A percentile compares a stretch with the other conserved stretches of the same genome.
phyloP scores from a whole-genome alignment of 2,113 vertebrate genomes.

The Varanus salvator region DNA sequence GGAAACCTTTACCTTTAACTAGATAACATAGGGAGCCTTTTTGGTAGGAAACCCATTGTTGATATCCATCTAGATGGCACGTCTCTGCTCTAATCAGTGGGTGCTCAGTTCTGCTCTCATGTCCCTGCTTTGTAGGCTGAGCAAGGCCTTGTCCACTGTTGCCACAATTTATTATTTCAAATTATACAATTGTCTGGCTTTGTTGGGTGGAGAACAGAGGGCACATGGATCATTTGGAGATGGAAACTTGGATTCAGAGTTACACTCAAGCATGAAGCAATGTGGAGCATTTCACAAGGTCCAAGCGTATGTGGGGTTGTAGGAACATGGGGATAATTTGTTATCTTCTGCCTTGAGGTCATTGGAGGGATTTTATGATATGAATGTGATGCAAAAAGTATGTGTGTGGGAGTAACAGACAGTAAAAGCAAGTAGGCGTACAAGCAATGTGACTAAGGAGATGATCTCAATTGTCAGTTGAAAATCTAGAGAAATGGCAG shows the following conservation, averaged over 20 bases:
- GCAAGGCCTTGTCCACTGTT: neutral
- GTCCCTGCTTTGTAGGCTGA: neutral
- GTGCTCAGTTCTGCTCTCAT: neutral
- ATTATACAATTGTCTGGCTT: neutral
- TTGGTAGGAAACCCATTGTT: neutral
- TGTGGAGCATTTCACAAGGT: no score
- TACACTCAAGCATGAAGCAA: neutral
- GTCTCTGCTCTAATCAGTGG: neutral
- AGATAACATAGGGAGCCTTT: neutral
- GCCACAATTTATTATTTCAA: neutral
- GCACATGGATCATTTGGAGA: neutral
- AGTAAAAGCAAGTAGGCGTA: neutral
- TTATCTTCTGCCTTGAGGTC: neutral
- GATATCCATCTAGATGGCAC: no score
- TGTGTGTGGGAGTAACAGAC: neutral
- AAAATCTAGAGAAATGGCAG: no score
- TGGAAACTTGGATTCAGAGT: neutral
- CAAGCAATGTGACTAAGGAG: no score
- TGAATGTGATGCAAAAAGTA: neutral
- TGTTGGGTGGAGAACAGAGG: neutral
- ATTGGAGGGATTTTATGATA: neutral
- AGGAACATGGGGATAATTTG: no score
- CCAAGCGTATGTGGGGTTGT: no score
- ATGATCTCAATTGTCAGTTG: no score
- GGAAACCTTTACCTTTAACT: no score